Percentiles rank a stretch among this genome's conserved stretches.
Conservation (phyloP, 2,113 vertebrate species). For the Bufo bufo region DNA sequence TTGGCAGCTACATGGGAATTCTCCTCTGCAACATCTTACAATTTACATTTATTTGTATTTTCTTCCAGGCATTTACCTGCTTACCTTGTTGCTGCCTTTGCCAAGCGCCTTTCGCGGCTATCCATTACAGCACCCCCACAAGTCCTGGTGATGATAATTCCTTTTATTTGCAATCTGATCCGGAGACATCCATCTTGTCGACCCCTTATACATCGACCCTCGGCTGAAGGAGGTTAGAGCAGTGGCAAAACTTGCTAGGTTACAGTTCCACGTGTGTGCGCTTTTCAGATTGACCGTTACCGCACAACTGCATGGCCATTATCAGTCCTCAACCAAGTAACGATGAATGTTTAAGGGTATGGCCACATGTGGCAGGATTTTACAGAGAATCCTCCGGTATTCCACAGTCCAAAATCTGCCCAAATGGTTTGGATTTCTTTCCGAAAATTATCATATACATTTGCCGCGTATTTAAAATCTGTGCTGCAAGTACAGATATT, state of each 20-base stretch:
- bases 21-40: neutral
- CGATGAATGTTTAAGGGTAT: too few species aligned
- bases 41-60: neutral
- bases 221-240: constrained; percentile 57
- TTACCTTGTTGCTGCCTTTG: constrained; percentile 91
- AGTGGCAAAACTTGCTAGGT: neutral
- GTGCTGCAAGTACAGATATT: too few species aligned
- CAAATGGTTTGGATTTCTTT: too few species aligned
- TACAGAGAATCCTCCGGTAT: too few species aligned
- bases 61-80: constrained; percentile 85
- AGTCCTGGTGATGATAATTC: constrained; percentile 85
- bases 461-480: too few species aligned
- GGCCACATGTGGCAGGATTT: too few species aligned
- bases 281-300: too few species aligned
- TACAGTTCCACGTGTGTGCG: too few species aligned
- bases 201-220: constrained; percentile 85
- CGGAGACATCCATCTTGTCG: constrained; percentile 87
- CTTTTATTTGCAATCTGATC: constrained; percentile 92
- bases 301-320: too few species aligned
- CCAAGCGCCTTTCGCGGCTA: constrained; percentile 88
- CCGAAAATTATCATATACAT: too few species aligned
- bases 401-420: too few species aligned
- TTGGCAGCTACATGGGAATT: neutral
- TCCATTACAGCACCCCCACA: constrained; percentile 86
- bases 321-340: too few species aligned